A percentile compares a stretch with the other conserved stretches of the same genome.
Evolutionary conservation across 1,140 invertebrate genomes (phyloP).

Genomic region (Harlomillsia oculata): DNA sequence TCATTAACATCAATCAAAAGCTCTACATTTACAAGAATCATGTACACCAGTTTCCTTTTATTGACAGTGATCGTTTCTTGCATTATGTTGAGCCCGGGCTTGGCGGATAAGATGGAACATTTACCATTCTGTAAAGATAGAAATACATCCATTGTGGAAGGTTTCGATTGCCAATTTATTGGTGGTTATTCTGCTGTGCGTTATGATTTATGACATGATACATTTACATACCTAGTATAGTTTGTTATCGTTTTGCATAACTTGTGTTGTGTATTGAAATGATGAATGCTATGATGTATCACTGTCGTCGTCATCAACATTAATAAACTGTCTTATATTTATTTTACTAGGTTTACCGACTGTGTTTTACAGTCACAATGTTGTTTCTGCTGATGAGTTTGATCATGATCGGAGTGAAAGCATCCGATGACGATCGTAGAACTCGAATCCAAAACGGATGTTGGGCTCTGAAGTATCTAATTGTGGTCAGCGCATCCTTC

Average conservation of each 20-base stretch:
- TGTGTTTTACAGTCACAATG: constrained; percentile 85
- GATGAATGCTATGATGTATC: too few relatives aligned
- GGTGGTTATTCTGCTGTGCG: constrained; percentile 73
- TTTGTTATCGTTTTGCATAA: neutral
- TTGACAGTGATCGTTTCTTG: constrained; percentile 78
- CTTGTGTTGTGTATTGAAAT: too few relatives aligned
- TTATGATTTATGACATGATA: too few relatives aligned
- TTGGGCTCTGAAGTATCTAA: constrained; percentile 93
- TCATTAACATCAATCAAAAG: constrained; percentile 93
- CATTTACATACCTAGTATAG: too few relatives aligned
- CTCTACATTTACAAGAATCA: constrained; percentile 89
- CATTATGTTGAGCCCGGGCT: constrained; percentile 80
- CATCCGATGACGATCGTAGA: constrained; percentile 82
- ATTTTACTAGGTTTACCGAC: constrained; percentile 54
- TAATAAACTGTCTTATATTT: neutral
- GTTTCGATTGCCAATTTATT: constrained; percentile 66
- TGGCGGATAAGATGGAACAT: constrained; percentile 71
- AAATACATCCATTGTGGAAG: neutral
- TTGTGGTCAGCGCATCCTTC: constrained; percentile 81
- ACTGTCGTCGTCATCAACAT: too few relatives aligned
- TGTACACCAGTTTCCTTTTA: constrained; percentile 91
- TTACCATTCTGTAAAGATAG: constrained; percentile 44
- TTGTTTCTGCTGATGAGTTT: constrained; percentile 90
- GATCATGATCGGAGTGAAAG: constrained; percentile 88
- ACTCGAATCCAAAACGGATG: constrained; percentile 97